Evolutionary conservation across 2,113 vertebrate genomes (phyloP).

Genomic region (Rhinolophus ferrumequinum): DNA sequence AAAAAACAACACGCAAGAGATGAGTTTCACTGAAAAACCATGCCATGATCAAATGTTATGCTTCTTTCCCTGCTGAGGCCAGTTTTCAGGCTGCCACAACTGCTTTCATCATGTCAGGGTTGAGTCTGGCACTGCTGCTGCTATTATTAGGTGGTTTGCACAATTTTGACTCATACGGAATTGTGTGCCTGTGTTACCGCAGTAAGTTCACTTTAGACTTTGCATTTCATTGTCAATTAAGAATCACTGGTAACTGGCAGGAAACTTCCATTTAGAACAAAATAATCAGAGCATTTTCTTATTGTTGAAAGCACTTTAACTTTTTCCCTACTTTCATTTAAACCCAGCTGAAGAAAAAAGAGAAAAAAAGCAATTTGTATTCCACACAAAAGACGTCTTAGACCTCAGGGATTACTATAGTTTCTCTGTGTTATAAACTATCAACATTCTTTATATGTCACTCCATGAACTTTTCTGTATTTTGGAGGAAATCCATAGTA

Average conservation of each 20-base stretch:
- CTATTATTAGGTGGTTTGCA: not conserved
- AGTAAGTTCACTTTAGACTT: conserved; percentile 51
- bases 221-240: conserved; percentile 60
- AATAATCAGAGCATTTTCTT: conserved; percentile 8
- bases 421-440: conserved; percentile 31
- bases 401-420: not conserved
- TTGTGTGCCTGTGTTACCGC: not conserved
- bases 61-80: not conserved
- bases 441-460: not conserved
- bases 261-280: conserved; percentile 24
- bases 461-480: conserved; percentile 18
- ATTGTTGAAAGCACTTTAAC: conserved; percentile 55
- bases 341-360: not conserved
- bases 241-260: not conserved
- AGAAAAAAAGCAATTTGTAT: not conserved
- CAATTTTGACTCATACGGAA: not conserved
- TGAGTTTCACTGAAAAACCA: conserved; percentile 16
- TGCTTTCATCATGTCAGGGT: not conserved
- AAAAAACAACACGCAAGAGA: not conserved
- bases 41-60: not conserved
- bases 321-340: conserved; percentile 37
- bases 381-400: not conserved
- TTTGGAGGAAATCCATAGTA: conserved; percentile 17
- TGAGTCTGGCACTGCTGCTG: not conserved
- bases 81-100: not conserved